Conservation (phyloP, 2,113 vertebrate genomes). For the Hepsetus odoe region DNA sequence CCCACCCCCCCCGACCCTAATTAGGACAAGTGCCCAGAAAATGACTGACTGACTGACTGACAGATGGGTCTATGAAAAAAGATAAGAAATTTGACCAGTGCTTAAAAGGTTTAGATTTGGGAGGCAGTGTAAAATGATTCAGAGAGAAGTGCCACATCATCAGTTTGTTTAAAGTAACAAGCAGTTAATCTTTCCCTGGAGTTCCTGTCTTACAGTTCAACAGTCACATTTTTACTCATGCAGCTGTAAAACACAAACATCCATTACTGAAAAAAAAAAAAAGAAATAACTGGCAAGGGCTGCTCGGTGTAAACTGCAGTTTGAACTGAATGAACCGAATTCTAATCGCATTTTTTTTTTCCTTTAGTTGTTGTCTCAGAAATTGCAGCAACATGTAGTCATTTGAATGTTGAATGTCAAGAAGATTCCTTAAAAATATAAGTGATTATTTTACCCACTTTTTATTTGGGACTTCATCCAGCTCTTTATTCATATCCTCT, state of each 20-base stretch:
- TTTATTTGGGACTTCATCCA: background rate
- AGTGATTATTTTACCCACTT: background rate
- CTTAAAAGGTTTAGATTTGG: background rate
- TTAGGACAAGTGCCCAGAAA: too few species aligned
- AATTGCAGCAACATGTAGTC: background rate
- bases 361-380: background rate
- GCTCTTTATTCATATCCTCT: background rate
- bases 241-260: conserved; percentile 17
- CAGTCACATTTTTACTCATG: background rate
- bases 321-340: conserved; percentile 1
- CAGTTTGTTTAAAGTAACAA: background rate
- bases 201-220: background rate
- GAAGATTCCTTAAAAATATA: background rate
- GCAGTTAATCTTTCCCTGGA: background rate
- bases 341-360: background rate
- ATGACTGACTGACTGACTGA: too few species aligned
- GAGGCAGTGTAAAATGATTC: background rate
- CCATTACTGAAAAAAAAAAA: conserved; percentile 9
- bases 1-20: too few species aligned
- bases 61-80: background rate
- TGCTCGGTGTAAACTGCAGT: background rate
- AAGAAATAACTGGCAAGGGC: background rate
- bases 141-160: background rate
- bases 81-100: background rate
- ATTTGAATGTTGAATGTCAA: background rate